Evolutionary conservation across 2,888 invertebrate genomes (phyloP).

Genomic region (Myathropa florea): DNA sequence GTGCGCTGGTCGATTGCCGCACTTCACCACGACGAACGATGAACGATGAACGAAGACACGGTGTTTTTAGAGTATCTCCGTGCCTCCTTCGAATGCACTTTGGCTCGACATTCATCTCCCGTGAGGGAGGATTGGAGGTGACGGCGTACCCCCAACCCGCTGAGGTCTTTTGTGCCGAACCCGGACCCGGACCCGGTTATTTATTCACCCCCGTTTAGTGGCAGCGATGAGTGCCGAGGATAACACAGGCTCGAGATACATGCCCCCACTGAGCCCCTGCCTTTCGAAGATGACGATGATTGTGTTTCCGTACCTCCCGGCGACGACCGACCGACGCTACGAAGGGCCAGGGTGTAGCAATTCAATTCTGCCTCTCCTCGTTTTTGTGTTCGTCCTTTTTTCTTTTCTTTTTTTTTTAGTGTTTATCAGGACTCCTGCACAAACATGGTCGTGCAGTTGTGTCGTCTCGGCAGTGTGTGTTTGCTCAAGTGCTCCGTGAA

Average conservation of each 20-base stretch:
- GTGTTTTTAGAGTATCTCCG: background rate
- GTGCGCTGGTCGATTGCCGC: background rate
- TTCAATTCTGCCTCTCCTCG: background rate
- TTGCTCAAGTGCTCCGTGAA: conserved; percentile 57
- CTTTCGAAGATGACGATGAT: conserved; percentile 39
- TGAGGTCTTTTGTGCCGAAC: conserved; percentile 40
- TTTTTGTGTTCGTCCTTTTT: conserved; percentile 13
- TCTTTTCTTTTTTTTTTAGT: conserved; percentile 2
- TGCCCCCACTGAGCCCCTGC: background rate
- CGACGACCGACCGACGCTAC: background rate
- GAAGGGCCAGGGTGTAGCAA: background rate
- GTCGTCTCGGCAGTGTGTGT: conserved; percentile 49
- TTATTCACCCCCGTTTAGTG: conserved; percentile 66
- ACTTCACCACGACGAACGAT: background rate
- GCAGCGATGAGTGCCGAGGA: conserved; percentile 51
- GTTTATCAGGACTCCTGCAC: conserved; percentile 56
- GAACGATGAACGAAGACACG: background rate
- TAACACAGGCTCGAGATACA: conserved; percentile 25
- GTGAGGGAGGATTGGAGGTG: conserved; percentile 13
- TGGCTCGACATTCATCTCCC: conserved; percentile 52
- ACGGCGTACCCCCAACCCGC: conserved; percentile 12
- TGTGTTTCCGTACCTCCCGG: conserved; percentile 28
- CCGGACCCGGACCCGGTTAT: conserved; percentile 46
- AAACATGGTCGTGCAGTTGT: conserved; percentile 34
- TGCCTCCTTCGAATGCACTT: conserved; percentile 50